Evolutionary conservation across 2,888 invertebrate species (phyloP).

Genomic region (Plagodis pulveraria): DNA sequence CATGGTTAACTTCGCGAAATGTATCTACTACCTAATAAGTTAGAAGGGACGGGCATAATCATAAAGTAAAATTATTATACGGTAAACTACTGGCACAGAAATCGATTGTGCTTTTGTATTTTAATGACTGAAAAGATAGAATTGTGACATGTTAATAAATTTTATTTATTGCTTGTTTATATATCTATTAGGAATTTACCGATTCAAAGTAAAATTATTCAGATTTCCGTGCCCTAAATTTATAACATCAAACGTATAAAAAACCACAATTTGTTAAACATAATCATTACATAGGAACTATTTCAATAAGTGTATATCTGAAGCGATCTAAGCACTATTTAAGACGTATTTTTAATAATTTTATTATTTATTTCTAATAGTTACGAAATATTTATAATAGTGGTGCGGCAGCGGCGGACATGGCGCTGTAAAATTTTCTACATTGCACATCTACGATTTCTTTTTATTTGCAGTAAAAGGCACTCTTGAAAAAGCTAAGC

Average conservation of each 20-base stretch:
- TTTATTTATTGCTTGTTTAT: background rate
- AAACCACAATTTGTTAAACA: conserved; percentile 24
- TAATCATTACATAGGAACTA: conserved; percentile 40
- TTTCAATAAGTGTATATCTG: conserved; percentile 34
- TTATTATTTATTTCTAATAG: conserved; percentile 34
- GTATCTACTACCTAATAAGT: conserved; percentile 31
- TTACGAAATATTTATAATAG: conserved; percentile 37
- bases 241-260: conserved; percentile 2
- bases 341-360: conserved; percentile 36
- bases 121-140: background rate
- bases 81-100: conserved; percentile 25
- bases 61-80: conserved; percentile 3
- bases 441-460: background rate
- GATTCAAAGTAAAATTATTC: background rate
- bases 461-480: conserved; percentile 11
- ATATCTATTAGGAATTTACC: background rate
- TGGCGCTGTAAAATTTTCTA: conserved; percentile 2
- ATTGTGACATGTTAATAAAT: background rate
- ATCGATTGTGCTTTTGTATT: background rate
- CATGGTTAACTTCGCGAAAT: conserved; percentile 39
- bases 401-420: conserved; percentile 20
- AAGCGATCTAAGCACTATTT: conserved; percentile 40
- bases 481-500: conserved; percentile 18
- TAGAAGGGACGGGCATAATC: conserved; percentile 37
- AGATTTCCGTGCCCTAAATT: conserved; percentile 16